phyloP scores from a whole-genome alignment of 2,797 vertebrate genomes.

The Chaetodon trifasciatus region DNA sequence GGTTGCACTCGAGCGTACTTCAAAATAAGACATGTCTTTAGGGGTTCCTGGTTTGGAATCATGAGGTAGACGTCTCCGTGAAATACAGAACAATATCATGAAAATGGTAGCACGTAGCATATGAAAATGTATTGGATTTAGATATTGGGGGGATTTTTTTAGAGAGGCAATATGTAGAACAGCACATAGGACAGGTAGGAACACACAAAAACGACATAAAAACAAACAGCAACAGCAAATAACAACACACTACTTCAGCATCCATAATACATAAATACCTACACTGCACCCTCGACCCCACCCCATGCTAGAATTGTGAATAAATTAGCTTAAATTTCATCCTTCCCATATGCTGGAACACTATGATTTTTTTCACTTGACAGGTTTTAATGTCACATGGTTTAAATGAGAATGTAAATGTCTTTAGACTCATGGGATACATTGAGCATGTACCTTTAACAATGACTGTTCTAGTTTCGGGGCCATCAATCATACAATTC shows the following conservation, averaged over 20 bases:
- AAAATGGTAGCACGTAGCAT: not conserved
- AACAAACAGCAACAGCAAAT: too few species aligned
- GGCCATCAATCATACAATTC: not conserved
- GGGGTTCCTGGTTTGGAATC: conserved; percentile 18
- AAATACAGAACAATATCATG: not conserved
- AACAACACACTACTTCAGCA: too few species aligned
- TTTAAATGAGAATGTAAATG: not conserved
- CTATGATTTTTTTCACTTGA: too few species aligned
- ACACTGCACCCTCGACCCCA: too few species aligned
- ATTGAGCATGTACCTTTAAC: not conserved
- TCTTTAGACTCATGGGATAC: not conserved
- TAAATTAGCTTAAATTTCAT: too few species aligned
- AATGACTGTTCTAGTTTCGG: not conserved
- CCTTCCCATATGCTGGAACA: too few species aligned
- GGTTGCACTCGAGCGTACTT: conserved; percentile 42
- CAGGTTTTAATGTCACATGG: not conserved
- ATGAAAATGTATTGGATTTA: not conserved
- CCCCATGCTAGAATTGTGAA: too few species aligned
- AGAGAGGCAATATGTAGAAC: too few species aligned
- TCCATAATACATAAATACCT: too few species aligned
- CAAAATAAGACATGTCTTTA: conserved; percentile 40
- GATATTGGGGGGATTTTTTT: too few species aligned
- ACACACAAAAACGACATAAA: too few species aligned
- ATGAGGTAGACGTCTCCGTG: conserved; percentile 6
- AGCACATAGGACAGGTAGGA: too few species aligned